Conservation (phyloP, 2,888 invertebrate genomes). For the Schizotus pectinicornis region DNA sequence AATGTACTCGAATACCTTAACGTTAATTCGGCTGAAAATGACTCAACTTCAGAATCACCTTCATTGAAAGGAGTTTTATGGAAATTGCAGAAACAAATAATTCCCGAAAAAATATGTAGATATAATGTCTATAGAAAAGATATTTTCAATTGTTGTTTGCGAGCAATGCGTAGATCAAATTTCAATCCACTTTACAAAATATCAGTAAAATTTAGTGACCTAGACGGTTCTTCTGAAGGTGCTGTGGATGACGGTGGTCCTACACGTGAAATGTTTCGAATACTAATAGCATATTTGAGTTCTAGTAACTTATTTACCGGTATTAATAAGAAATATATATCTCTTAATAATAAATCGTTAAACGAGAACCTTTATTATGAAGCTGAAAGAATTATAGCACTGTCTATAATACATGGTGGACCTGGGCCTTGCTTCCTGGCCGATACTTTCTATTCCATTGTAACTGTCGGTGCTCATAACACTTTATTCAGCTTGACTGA, state of each 20-base stretch:
- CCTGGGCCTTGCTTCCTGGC: slow-evolving; percentile 32
- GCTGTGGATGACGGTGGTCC: slow-evolving; percentile 37
- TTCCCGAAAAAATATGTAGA: too few species aligned
- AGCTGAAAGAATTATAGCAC: slow-evolving; percentile 28
- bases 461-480: slow-evolving; percentile 14
- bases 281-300: slow-evolving; percentile 22
- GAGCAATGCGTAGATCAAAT: slow-evolving; percentile 23
- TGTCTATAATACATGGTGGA: slow-evolving; percentile 34
- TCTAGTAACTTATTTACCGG: slow-evolving; percentile 26
- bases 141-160: slow-evolving; percentile 31
- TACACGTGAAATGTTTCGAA: slow-evolving; percentile 32
- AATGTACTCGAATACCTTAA: too few species aligned
- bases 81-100: too few species aligned
- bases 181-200: slow-evolving; percentile 29
- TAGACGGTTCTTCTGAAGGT: slow-evolving; percentile 28
- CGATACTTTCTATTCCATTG: slow-evolving; percentile 24
- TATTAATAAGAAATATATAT: slow-evolving; percentile 22
- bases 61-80: too few species aligned
- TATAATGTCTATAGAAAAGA: slow-evolving; percentile 27
- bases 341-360: slow-evolving; percentile 19
- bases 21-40: too few species aligned
- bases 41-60: too few species aligned
- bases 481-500: slow-evolving; percentile 3
- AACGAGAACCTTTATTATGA: slow-evolving; percentile 27
- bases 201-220: slow-evolving; percentile 31